Conservation (phyloP, 2,113 vertebrate species). For the Okapia johnstoni region DNA sequence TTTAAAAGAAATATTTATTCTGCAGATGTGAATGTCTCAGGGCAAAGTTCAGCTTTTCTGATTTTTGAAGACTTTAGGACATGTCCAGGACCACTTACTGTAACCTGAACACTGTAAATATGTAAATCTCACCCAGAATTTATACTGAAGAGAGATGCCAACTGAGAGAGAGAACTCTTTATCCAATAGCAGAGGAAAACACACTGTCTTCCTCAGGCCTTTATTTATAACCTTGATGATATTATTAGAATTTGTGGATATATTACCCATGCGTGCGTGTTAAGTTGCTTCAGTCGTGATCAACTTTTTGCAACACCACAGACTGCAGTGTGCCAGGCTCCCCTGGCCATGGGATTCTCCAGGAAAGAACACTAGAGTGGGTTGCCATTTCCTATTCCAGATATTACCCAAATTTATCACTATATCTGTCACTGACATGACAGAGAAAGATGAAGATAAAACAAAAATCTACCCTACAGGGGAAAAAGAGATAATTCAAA, state of each 20-base stretch:
- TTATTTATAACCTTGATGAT: neutral
- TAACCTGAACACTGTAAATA: neutral
- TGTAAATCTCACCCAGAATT: neutral
- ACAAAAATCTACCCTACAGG: neutral
- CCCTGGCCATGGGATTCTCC: neutral
- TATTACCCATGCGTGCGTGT: neutral
- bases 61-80: neutral
- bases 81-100: neutral
- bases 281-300: neutral
- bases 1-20: neutral
- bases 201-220: neutral
- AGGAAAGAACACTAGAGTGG: neutral
- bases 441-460: neutral
- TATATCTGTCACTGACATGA: neutral
- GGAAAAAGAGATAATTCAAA: neutral
- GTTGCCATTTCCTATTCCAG: neutral
- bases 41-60: neutral
- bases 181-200: neutral
- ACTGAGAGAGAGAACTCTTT: neutral
- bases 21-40: neutral
- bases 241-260: neutral
- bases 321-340: neutral
- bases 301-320: rapidly evolving
- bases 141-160: neutral
- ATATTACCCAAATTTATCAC: neutral